These are phyloP conservation scores for Sminthurides bifidus DNA, from an alignment of 1,140 invertebrate genomes.

Conservation along the genomic window DNA sequence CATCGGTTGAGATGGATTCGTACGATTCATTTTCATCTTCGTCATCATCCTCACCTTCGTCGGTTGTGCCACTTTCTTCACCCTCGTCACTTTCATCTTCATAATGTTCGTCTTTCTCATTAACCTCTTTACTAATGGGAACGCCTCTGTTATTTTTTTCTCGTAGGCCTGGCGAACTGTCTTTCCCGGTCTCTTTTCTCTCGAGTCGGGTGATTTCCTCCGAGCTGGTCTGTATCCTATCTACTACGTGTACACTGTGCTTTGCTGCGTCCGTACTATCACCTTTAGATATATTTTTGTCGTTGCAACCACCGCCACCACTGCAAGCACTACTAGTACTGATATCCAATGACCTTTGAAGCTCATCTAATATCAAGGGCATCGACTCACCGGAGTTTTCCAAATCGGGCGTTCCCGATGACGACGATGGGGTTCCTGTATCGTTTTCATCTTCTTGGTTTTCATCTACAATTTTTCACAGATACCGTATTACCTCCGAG, in stretches of 20 bases:
- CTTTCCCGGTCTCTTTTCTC: too few species aligned
- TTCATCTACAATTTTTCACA: background rate
- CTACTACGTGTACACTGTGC: constrained; percentile 6
- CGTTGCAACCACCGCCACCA: constrained; percentile 18
- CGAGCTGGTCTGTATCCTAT: too few species aligned
- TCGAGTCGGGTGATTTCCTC: too few species aligned
- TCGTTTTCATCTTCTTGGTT: background rate
- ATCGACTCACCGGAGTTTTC: constrained; percentile 43
- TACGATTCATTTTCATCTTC: too few species aligned
- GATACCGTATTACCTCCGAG: background rate
- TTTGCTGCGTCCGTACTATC: background rate
- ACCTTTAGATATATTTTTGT: constrained; percentile 2
- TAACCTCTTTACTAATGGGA: background rate
- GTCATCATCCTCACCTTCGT: background rate
- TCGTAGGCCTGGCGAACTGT: too few species aligned
- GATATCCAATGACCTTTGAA: constrained; percentile 34
- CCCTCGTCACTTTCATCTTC: constrained; percentile 11
- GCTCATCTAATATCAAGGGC: constrained; percentile 48
- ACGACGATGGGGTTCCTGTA: background rate
- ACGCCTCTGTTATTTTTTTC: too few species aligned
- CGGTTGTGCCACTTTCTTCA: constrained; percentile 26
- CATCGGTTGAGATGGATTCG: too few species aligned
- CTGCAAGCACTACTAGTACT: constrained; percentile 11
- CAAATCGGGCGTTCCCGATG: background rate
- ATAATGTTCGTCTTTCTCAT: background rate